These are phyloP conservation scores for Margarornis squamiger DNA, from an alignment of 2,797 vertebrate species.

Conservation along the genomic window DNA sequence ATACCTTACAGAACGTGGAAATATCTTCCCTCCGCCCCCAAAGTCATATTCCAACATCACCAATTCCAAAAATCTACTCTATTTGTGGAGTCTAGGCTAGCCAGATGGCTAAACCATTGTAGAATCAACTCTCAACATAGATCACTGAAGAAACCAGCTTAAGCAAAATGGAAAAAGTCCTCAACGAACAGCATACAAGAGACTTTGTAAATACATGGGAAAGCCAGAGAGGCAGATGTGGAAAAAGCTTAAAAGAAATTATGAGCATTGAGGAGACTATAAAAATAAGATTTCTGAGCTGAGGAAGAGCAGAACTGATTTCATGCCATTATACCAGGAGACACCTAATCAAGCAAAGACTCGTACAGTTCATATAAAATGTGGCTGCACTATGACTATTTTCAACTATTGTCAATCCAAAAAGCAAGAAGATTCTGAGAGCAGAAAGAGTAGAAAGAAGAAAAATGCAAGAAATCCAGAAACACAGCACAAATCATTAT, in stretches of 20 bases:
- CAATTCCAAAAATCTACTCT: neutral
- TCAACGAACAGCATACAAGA: neutral
- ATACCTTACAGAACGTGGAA: neutral
- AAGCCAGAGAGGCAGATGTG: neutral
- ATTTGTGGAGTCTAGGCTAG: neutral
- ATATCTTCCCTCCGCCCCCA: neutral
- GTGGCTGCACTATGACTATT: neutral
- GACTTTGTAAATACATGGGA: neutral
- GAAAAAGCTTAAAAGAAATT: neutral
- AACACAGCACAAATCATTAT: neutral
- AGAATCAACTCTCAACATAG: neutral
- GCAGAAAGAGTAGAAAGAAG: neutral
- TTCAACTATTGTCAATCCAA: neutral
- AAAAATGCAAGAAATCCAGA: neutral
- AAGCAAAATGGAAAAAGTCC: neutral
- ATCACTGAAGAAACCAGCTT: neutral
- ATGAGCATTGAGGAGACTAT: neutral
- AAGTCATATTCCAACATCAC: neutral
- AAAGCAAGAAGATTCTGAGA: neutral
- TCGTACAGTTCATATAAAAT: neutral
- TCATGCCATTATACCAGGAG: neutral
- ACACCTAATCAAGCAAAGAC: neutral
- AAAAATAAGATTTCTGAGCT: neutral
- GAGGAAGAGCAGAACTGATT: neutral
- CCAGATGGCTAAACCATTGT: neutral